A percentile compares a stretch with the other conserved stretches of the same genome.
Conservation (phyloP, 2,113 vertebrate genomes). For the Nesoenas mayeri region DNA sequence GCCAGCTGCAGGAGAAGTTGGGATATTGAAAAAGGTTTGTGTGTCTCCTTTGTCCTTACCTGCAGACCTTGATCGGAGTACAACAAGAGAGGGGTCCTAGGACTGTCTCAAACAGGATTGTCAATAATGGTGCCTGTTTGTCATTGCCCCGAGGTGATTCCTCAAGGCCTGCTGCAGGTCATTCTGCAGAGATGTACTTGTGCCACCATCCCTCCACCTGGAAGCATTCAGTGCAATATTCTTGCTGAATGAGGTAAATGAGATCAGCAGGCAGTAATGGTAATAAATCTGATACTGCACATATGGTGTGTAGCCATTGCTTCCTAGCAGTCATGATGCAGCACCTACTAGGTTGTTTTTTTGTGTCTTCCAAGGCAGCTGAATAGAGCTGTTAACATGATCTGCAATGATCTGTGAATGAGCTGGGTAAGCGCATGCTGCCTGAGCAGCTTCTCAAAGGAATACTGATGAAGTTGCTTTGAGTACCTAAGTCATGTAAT, state of each 20-base stretch:
- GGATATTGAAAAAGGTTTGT: not conserved
- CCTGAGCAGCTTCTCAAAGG: not conserved
- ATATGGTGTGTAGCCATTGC: not conserved
- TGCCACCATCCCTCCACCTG: not conserved
- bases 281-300: not conserved
- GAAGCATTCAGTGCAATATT: not conserved
- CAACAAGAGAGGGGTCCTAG: not conserved
- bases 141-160: not conserved
- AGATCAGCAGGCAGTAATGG: not conserved
- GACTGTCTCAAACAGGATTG: not conserved
- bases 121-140: no score
- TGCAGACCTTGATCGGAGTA: not conserved
- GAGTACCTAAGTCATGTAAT: not conserved
- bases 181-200: not conserved
- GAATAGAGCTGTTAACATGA: not conserved
- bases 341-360: not conserved
- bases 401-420: not conserved
- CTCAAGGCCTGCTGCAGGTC: not conserved
- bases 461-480: not conserved
- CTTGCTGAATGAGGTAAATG: not conserved
- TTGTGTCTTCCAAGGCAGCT: not conserved
- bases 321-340: rapidly evolving
- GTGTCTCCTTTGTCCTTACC: not conserved
- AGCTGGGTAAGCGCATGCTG: not conserved
- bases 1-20: not conserved